Conservation (phyloP, 2,113 vertebrate species). For the Sigmodon hispidus region DNA sequence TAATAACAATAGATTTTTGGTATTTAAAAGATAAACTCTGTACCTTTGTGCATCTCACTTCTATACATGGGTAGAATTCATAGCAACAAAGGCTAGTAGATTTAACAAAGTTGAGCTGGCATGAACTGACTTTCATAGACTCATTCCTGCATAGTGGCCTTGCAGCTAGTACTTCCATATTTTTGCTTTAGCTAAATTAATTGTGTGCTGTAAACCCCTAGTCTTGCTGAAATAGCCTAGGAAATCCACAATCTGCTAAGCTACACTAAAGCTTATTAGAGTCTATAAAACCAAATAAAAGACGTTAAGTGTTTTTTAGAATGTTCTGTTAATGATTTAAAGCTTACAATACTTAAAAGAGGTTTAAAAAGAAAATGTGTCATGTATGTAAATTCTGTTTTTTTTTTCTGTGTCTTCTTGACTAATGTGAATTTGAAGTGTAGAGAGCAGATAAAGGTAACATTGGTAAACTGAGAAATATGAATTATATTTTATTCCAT, state of each 20-base stretch:
- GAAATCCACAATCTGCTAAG: not conserved
- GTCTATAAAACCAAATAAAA: not conserved
- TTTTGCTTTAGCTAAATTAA: not conserved
- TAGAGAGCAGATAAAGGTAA: not conserved
- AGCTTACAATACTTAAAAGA: conserved; percentile 45
- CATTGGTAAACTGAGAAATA: conserved; percentile 37
- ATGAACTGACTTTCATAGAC: conserved; percentile 5
- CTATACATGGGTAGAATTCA: conserved; percentile 2
- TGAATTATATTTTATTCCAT: conserved; percentile 32
- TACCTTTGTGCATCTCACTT: not conserved
- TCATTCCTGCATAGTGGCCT: not conserved
- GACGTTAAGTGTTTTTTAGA: conserved; percentile 15
- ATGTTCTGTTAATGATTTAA: conserved; percentile 36
- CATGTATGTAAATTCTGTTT: not conserved
- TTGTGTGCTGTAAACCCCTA: not conserved
- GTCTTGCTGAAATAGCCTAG: conserved; percentile 15
- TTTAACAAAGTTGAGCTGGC: not conserved
- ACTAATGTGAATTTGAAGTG: conserved; percentile 37
- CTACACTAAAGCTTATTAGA: conserved; percentile 6
- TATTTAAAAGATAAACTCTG: not conserved
- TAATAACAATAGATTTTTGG: not conserved
- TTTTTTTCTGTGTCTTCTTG: conserved; percentile 53
- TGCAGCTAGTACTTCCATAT: not conserved
- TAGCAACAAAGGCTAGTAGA: not conserved
- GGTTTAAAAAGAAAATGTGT: conserved; percentile 44